phyloP scores from a whole-genome alignment of 2,113 vertebrate genomes.

The Vireo altiloquus region DNA sequence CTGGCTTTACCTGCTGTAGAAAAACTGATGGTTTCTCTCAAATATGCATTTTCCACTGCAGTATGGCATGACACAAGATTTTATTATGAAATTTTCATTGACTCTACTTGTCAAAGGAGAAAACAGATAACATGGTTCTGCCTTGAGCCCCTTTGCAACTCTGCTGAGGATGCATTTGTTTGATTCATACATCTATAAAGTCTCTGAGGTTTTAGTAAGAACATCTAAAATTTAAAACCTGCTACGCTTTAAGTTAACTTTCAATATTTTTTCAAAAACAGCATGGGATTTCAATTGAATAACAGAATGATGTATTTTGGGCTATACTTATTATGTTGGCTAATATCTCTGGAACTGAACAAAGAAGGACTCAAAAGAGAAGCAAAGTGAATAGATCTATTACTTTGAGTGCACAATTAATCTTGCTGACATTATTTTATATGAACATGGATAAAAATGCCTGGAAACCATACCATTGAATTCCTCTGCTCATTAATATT shows the following conservation, averaged over 20 bases:
- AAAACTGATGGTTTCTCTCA: neutral
- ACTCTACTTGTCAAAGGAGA: neutral
- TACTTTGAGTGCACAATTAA: slow-evolving; percentile 70
- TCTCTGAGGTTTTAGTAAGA: neutral
- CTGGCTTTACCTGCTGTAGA: neutral
- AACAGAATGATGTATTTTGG: neutral
- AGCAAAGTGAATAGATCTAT: slow-evolving; percentile 65
- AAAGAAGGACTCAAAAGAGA: slow-evolving; percentile 33
- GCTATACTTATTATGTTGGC: neutral
- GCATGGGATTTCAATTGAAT: neutral
- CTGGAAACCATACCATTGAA: slow-evolving; percentile 62
- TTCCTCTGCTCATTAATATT: slow-evolving; percentile 75
- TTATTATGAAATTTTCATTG: neutral
- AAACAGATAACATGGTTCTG: neutral
- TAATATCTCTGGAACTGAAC: slow-evolving; percentile 1
- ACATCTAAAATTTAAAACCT: neutral
- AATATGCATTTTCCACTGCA: neutral
- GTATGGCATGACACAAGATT: neutral
- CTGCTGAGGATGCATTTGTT: neutral
- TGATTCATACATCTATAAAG: neutral
- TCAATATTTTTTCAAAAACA: slow-evolving; percentile 6
- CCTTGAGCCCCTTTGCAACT: neutral
- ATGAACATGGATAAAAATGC: slow-evolving; percentile 72
- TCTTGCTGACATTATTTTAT: slow-evolving; percentile 76
- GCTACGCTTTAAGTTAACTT: neutral